A percentile compares a stretch with the other conserved stretches of the same genome.
These are phyloP conservation scores for Gerris buenoi DNA, from an alignment of 1,140 invertebrate species.

Conservation along the genomic window DNA sequence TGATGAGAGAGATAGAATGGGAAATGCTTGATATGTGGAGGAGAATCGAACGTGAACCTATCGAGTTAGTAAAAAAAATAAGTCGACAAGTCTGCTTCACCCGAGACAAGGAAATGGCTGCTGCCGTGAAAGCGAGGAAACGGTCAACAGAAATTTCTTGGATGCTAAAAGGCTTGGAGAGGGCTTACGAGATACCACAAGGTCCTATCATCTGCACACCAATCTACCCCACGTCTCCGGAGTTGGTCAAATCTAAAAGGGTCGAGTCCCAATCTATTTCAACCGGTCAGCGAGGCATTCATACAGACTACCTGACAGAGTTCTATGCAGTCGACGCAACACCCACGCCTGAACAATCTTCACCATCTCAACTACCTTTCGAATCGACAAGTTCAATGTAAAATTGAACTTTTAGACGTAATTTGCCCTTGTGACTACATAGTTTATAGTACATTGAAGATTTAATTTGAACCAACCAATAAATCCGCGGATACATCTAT, in stretches of 20 bases:
- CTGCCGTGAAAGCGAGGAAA: not conserved
- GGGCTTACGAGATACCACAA: not conserved
- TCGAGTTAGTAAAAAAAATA: not conserved
- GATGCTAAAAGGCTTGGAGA: not conserved
- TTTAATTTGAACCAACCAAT: too few relatives aligned
- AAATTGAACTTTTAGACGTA: too few relatives aligned
- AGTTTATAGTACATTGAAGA: too few relatives aligned
- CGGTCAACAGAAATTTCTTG: not conserved
- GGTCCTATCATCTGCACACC: not conserved
- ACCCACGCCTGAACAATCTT: not conserved
- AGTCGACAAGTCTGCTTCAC: not conserved
- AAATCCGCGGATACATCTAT: too few relatives aligned
- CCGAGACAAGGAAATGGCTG: not conserved
- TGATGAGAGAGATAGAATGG: not conserved
- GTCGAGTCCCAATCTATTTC: too few relatives aligned
- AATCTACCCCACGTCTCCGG: not conserved
- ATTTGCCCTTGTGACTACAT: too few relatives aligned
- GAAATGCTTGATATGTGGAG: conserved; percentile 1
- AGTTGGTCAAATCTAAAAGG: not conserved
- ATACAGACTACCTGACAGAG: not conserved
- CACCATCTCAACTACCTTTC: not conserved
- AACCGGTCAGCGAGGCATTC: not conserved
- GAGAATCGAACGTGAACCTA: not conserved
- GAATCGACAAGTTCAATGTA: not conserved
- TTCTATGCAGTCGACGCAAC: not conserved